Evolutionary conservation across 2,113 vertebrate genomes (phyloP).

Genomic region (Ivindomyrus marchei): DNA sequence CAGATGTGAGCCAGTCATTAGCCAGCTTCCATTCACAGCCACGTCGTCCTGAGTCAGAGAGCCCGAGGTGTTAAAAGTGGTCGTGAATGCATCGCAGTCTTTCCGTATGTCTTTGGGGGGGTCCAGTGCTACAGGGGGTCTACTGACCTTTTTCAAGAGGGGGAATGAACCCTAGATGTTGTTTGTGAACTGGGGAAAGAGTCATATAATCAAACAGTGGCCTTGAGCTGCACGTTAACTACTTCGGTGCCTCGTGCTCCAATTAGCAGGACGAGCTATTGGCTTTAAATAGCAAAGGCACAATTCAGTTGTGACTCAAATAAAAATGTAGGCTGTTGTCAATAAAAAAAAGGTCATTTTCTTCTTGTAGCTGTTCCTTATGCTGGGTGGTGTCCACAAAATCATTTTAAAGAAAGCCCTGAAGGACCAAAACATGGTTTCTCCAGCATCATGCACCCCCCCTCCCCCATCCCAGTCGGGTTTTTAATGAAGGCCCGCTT

Average conservation of each 20-base stretch:
- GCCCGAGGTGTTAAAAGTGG: not conserved
- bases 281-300: not conserved
- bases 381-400: not conserved
- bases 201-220: no score
- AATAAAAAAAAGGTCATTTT: not conserved
- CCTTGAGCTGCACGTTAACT: not conserved
- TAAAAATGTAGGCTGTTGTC: not conserved
- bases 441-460: not conserved
- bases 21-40: not conserved
- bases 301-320: not conserved
- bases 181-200: not conserved
- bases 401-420: not conserved
- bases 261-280: not conserved
- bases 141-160: not conserved
- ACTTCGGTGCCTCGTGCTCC: not conserved
- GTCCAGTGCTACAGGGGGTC: not conserved
- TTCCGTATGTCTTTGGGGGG: not conserved
- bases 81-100: not conserved
- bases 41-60: not conserved
- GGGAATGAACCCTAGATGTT: not conserved
- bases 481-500: not conserved
- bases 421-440: not conserved
- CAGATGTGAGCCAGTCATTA: not conserved
- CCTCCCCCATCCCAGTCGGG: not conserved
- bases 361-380: not conserved